Percentiles rank a stretch among this genome's conserved stretches.
Evolutionary conservation across 2,113 vertebrate genomes (phyloP).

Genomic region (Salminus brasiliensis): DNA sequence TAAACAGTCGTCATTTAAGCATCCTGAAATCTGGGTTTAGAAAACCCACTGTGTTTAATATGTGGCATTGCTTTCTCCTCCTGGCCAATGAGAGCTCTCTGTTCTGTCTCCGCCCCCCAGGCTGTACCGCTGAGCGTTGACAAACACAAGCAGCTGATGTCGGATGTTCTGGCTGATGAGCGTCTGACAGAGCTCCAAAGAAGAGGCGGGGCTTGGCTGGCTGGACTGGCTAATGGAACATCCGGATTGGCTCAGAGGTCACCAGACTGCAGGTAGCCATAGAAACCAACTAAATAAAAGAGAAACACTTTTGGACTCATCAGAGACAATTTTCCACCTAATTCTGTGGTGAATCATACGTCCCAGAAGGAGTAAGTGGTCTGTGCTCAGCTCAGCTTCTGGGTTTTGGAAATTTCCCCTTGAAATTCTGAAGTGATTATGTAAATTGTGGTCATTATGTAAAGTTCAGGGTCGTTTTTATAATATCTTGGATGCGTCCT

Average conservation of each 20-base stretch:
- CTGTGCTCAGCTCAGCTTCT: not conserved
- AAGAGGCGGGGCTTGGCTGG: conserved; percentile 85
- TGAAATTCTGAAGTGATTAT: not conserved
- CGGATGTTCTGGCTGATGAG: conserved; percentile 82
- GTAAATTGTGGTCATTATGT: not conserved
- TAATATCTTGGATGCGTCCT: not conserved
- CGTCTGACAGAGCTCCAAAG: conserved; percentile 82
- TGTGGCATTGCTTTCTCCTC: too few relatives aligned
- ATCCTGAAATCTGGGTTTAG: too few relatives aligned
- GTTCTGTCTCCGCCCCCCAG: conserved; percentile 52
- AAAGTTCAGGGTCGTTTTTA: not conserved
- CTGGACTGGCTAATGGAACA: conserved; percentile 77
- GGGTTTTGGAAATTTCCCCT: not conserved
- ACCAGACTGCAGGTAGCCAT: conserved; percentile 76
- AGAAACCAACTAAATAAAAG: conserved; percentile 14
- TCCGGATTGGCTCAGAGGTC: conserved; percentile 71
- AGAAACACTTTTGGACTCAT: conserved; percentile 5
- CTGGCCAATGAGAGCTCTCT: not conserved
- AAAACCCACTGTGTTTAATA: too few relatives aligned
- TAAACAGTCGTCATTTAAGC: too few relatives aligned
- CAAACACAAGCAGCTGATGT: conserved; percentile 80
- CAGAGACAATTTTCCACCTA: not conserved
- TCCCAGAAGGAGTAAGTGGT: not conserved
- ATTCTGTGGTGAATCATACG: not conserved
- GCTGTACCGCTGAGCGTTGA: conserved; percentile 71